Base-by-base conservation (phyloP, 2,113 vertebrate species). In the Azemiops feae region DNA sequence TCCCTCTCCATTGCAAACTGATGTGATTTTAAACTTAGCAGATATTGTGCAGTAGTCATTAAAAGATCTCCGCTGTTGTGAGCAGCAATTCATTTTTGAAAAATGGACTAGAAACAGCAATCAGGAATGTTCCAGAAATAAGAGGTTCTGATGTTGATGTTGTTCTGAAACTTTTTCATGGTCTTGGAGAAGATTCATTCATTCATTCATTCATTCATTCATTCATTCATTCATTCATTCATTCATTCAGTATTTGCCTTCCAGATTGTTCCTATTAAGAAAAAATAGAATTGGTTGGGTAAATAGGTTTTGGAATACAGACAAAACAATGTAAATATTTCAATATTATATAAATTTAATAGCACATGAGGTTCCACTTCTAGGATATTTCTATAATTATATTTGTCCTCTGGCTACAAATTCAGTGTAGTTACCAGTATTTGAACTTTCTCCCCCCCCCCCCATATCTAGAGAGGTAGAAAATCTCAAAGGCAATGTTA, bases 371-470 rank as follows among this genome's bases (percentile, higher is more conserved):
- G n/a, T 3, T 10, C 27, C 18, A 85, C 91, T 20, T 16, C 22
- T 0, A 1, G 45, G 89, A 18, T 45, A 8, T 1, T 9, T 4
- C n/a, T 89, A 9, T 27, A 89, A 88, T 30, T n/a, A 27, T 0
- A 0, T 57, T 89, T 89, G n/a, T 0, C 0, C 5, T 50, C 2
- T 11, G 0, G 2, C 12, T 81, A n/a, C 1, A 57, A 86, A 92
- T 94, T 55, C 92, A 94, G 89, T 89, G 50, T 93, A 85, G 57
- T 50, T n/a, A n/a, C n/a, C n/a, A n/a, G n/a, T 90, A 57, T 0
- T 0, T 93, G 95, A 95, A 94, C 92, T 95, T 96, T 91, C 91
- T 88, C n/a, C n/a, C n/a, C n/a, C n/a, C n/a, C n/a, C n/a, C n/a
- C n/a, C n/a, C n/a, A n/a, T n/a, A 30, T 5, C 89, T 90, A 94